Evolutionary conservation across 2,113 vertebrate genomes (phyloP), one percentile per base, ranked within the genome.

Genomic region (Ammodytes marinus): DNA sequence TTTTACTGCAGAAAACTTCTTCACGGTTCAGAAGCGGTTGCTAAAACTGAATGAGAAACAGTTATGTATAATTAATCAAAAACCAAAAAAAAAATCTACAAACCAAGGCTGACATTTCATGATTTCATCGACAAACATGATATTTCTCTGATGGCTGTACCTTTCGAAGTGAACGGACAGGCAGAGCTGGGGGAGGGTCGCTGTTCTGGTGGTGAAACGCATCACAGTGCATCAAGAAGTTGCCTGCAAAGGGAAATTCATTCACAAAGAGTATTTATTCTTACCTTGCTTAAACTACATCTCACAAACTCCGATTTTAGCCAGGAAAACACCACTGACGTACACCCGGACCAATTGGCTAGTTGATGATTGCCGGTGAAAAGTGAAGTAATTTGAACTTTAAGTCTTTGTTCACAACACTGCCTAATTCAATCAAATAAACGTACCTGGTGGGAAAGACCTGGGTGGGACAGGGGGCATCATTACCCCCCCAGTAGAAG

Each of bases 171-270:
- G 97, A 98, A 77, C 98, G 95, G 85, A 97, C 96, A 2, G 98
- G 98, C 84, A 99, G 94, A 69, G 96, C 96, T 0, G 97, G 97
- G 78, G 97, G 97, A 49, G 94, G 94, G 47, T 99, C 97, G 5
- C 93, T 97, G 92, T 97, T 95, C 77, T 98, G 96, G 85, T 97
- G 97, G 91, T 98, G 97, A 94, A 96, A 98, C 80, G 97, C 96
- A 91, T 99, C 97, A 55, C 98, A 99, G 93, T 99, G 97, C 93
- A 98, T 96, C 63, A 97, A 95, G 86, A 99, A 99, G 90, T 97
- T 97, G 90, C 98, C 98, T 99, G 91, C 61, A 83, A 55, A 39
- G 35, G 15, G 37, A 74, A 59, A 81, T 2, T 63, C 27, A 55
- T 12, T 19, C 5, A 13, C 71, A 37, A 2, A 61, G 10, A 69